Evolutionary conservation across 2,888 invertebrate genomes (phyloP), one percentile per base, ranked within the genome.

Genomic region (Drosophila vallismaia): DNA sequence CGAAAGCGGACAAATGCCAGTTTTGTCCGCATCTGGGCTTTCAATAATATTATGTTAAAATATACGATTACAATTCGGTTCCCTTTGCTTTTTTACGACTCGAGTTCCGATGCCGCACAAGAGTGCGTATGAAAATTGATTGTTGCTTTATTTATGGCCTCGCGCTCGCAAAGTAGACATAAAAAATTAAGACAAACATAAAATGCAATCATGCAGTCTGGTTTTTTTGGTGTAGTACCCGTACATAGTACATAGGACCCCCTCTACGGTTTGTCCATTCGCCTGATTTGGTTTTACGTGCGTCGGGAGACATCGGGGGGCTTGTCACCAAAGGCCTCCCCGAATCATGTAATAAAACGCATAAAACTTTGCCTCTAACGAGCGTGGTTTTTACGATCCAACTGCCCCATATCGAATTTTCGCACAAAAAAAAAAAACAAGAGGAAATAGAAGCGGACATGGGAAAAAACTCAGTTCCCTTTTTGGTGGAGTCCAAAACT

Each of bases 91-190:
- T 80, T 86, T 84, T 86, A 84, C 76, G 84, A 79, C 67, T 71
- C 67, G 40, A 53, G 69, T 64, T 59, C 45, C 52, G 46, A 83
- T 79, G 75, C 52, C 67, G 73, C 66, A 70, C 78, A 71, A 84
- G 82, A 79, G 85, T 77, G 86, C 85, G 87, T 86, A 82, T 86
- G 82, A 87, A 87, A 87, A 87, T 86, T 84, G 88, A 86, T 86
- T 84, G 80, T 88, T 87, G 83, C 79, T 69, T 83, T 83, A 83
- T 83, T 87, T 86, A 84, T 84, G 84, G 69, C 68, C 66, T 52
- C 63, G 66, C 71, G 70, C 74, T 80, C 63, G 71, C 75, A 75
- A 78, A 88, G 81, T 76, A 80, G 74, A 78, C 78, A 88, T 84
- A 84, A 84, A 84, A 84, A 88, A 84, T 84, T 84, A 84, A 88